Conservation (phyloP, 2,888 invertebrate genomes). For the Trissonchulus latispiculum region DNA sequence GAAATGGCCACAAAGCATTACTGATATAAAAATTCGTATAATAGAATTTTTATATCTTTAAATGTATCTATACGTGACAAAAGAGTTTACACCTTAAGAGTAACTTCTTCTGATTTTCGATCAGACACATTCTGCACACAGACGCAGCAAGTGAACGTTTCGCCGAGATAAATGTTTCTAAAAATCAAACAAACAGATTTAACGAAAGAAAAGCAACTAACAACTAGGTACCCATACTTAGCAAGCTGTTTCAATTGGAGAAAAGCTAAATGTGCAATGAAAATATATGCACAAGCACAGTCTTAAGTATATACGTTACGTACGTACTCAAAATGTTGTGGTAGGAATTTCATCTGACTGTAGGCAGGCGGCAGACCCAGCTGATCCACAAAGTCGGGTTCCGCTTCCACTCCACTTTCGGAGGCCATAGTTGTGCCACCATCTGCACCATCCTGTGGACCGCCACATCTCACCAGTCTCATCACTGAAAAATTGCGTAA, state of each 20-base stretch:
- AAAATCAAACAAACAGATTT: conserved; percentile 33
- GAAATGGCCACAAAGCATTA: too few species aligned
- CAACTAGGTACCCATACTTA: too few species aligned
- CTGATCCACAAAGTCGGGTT: background rate
- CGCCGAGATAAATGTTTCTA: conserved; percentile 87
- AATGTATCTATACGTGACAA: too few species aligned
- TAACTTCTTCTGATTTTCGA: conserved; percentile 68
- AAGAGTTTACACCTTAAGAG: conserved; percentile 74
- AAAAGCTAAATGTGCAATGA: too few species aligned
- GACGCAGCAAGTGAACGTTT: conserved; percentile 94
- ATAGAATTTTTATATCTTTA: too few species aligned
- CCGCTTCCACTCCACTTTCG: background rate
- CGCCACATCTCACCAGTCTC: conserved; percentile 79
- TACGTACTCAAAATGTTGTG: conserved; percentile 83
- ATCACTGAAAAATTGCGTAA: conserved; percentile 76
- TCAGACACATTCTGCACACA: conserved; percentile 91
- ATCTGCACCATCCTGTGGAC: conserved; percentile 57
- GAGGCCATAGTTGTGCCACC: background rate
- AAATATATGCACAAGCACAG: conserved; percentile 12
- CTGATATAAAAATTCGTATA: too few species aligned
- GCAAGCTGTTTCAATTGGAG: too few species aligned
- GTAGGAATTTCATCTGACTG: conserved; percentile 79
- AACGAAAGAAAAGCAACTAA: background rate
- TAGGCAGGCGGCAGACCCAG: conserved; percentile 51
- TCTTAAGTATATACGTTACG: background rate